These are phyloP conservation scores for Callipepla californica DNA, from an alignment of 2,113 vertebrate species.

Conservation along the genomic window DNA sequence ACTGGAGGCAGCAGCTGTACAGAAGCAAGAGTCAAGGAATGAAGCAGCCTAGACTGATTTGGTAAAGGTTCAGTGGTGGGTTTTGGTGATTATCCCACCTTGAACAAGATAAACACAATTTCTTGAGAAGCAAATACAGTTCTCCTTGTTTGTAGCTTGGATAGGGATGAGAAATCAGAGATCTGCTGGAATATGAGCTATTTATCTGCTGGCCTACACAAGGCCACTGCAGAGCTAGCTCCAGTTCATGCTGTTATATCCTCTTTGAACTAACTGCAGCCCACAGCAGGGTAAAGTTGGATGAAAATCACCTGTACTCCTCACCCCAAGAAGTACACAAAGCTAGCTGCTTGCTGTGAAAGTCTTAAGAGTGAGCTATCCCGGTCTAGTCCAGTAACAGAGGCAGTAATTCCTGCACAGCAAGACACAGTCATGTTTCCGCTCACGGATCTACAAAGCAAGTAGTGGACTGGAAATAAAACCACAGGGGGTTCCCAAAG, in stretches of 20 bases:
- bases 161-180: neutral
- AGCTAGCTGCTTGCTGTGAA: neutral
- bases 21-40: neutral
- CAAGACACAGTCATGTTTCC: neutral
- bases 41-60: neutral
- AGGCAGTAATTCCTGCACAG: neutral
- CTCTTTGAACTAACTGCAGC: neutral
- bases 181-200: neutral
- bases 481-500: neutral
- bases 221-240: neutral
- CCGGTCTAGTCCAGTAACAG: neutral
- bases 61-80: neutral
- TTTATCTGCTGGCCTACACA: neutral
- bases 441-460: neutral
- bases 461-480: neutral
- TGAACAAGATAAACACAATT: fast-evolving
- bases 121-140: neutral
- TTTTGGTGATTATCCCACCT: neutral
- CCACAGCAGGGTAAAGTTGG: neutral
- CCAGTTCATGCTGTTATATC: neutral
- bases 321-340: neutral
- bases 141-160: neutral
- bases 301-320: neutral
- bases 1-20: neutral
- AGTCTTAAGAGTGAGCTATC: neutral